A percentile compares a stretch with the other conserved stretches of the same genome.
These are phyloP conservation scores for Endomychus coccineus DNA, from an alignment of 2,888 invertebrate species.

Conservation along the genomic window DNA sequence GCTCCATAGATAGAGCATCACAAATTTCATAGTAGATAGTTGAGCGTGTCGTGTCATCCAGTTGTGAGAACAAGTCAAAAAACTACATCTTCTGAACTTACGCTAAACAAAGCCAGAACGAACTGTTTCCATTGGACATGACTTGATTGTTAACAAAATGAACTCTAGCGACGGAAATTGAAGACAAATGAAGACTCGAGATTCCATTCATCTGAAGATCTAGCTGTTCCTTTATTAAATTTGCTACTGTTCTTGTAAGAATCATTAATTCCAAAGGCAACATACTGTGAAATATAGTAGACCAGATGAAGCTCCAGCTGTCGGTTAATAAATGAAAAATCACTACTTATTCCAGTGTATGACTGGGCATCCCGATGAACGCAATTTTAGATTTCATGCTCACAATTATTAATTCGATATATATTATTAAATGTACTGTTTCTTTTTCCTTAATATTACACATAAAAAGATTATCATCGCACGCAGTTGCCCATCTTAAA, in stretches of 20 bases:
- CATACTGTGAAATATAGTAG: conserved; percentile 26
- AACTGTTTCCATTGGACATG: no score
- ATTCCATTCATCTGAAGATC: conserved; percentile 27
- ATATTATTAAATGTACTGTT: conserved; percentile 32
- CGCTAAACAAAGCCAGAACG: no score
- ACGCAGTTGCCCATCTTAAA: no score
- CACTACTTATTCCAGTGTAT: no score
- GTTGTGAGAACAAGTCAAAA: no score
- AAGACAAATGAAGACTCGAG: conserved; percentile 29
- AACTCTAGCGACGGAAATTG: no score
- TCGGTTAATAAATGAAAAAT: no score
- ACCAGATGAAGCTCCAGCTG: conserved; percentile 23
- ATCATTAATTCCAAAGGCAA: conserved; percentile 35
- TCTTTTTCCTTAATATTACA: conserved; percentile 15
- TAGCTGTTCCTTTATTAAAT: conserved; percentile 27
- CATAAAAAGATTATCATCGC: conserved; percentile 7
- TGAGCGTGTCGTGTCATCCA: no score
- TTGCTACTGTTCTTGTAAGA: conserved; percentile 32
- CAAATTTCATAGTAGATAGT: no score
- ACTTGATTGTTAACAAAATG: no score
- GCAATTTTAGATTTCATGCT: conserved; percentile 45
- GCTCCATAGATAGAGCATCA: no score
- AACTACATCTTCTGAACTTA: no score
- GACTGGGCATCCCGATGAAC: conserved; percentile 1
- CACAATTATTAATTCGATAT: conserved; percentile 43